Conservation (phyloP, 2,113 vertebrate species). For the Rostratula benghalensis region DNA sequence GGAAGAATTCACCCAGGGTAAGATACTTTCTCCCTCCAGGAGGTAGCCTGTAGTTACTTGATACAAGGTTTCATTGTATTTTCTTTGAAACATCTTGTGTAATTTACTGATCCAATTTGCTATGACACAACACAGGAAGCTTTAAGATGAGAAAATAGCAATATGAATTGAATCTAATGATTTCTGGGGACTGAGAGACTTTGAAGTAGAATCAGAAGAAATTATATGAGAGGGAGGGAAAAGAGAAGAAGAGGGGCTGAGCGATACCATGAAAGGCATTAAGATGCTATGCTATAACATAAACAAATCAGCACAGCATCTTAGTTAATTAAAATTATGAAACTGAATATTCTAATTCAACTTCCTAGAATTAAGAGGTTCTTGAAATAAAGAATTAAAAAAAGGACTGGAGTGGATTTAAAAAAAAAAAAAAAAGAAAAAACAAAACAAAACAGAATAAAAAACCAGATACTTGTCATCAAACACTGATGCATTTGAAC, state of each 20-base stretch:
- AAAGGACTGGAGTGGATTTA: not conserved
- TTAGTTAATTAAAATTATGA: not conserved
- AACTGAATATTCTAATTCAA: not conserved
- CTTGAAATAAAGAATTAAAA: not conserved
- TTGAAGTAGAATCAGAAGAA: not conserved
- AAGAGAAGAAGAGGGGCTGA: not conserved
- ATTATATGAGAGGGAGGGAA: not conserved
- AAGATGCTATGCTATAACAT: not conserved
- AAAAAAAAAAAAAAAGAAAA: not conserved
- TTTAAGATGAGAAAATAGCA: not conserved
- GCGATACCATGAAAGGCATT: not conserved
- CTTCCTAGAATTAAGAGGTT: not conserved
- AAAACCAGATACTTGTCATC: not conserved
- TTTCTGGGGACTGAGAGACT: not conserved
- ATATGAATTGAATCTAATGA: not conserved
- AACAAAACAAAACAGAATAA: no score
- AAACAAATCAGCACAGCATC: not conserved
- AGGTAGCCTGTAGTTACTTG: not conserved
- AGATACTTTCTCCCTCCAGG: not conserved
- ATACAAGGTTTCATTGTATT: not conserved
- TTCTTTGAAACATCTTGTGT: not conserved
- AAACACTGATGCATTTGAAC: not conserved
- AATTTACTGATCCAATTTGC: slow-evolving; percentile 16
- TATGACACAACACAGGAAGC: not conserved
- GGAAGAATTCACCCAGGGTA: not conserved